Percentiles rank a stretch among this genome's conserved stretches.
Conservation (phyloP, 2,113 vertebrate species). For the Actinemys pallida region DNA sequence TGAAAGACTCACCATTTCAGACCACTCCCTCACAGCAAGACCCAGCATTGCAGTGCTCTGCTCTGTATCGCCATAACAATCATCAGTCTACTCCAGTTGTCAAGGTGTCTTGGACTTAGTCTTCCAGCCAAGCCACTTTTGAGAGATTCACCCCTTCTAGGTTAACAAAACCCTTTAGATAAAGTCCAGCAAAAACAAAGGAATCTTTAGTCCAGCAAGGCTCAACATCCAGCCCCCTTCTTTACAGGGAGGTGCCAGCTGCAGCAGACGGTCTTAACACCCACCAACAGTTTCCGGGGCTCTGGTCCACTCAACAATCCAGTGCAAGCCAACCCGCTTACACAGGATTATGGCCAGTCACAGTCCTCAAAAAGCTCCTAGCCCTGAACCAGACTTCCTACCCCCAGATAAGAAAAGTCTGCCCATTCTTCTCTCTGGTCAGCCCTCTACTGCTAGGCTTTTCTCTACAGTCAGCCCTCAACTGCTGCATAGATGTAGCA, state of each 20-base stretch:
- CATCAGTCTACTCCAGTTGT: not conserved
- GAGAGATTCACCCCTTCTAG: not conserved
- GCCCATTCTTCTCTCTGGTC: not conserved
- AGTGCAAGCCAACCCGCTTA: not conserved
- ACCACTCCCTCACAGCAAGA: not conserved
- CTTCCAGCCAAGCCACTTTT: not conserved
- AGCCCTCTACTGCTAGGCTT: not conserved
- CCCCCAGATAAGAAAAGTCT: not conserved
- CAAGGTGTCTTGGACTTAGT: not conserved
- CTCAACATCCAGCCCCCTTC: not conserved
- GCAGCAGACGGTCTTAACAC: not conserved
- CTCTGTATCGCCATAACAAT: not conserved
- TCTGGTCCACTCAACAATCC: not conserved
- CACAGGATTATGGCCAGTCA: not conserved
- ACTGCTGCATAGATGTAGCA: not conserved
- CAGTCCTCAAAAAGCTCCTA: too few relatives aligned
- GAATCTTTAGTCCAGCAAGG: not conserved
- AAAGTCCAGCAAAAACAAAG: not conserved
- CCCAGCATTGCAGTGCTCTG: not conserved
- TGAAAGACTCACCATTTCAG: not conserved
- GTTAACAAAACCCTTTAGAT: not conserved
- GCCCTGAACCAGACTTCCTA: not conserved
- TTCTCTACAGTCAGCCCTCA: not conserved
- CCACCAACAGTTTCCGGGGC: not conserved
- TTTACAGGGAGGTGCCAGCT: not conserved